Conservation (phyloP, 2,888 invertebrate species). For the Hesperia comma region DNA sequence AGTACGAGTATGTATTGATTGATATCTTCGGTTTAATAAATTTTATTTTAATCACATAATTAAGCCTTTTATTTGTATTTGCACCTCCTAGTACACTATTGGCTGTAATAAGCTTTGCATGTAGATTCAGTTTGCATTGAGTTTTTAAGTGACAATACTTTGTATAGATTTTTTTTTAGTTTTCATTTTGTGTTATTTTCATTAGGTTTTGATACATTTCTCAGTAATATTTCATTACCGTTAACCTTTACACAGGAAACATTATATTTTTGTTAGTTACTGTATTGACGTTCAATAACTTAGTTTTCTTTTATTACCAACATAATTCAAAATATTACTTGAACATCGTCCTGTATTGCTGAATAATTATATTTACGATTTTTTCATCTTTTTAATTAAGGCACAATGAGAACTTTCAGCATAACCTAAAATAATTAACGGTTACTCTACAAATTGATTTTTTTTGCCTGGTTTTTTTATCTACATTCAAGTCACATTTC, state of each 20-base stretch:
- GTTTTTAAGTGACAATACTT: not conserved
- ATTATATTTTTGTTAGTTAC: constrained; percentile 28
- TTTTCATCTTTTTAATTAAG: too few relatives aligned
- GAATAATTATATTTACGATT: too few relatives aligned
- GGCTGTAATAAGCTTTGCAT: constrained; percentile 35
- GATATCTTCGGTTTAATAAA: constrained; percentile 53
- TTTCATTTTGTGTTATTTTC: constrained; percentile 16
- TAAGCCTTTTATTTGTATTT: constrained; percentile 57
- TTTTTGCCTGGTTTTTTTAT: too few relatives aligned
- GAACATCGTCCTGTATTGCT: too few relatives aligned
- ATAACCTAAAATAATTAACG: too few relatives aligned
- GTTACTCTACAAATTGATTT: too few relatives aligned
- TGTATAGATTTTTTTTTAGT: constrained; percentile 6
- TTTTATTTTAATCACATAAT: constrained; percentile 53
- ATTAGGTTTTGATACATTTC: constrained; percentile 29
- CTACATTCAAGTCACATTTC: too few relatives aligned
- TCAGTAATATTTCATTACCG: constrained; percentile 22
- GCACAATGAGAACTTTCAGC: too few relatives aligned
- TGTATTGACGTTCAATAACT: not conserved
- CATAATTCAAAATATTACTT: too few relatives aligned
- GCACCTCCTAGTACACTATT: constrained; percentile 46
- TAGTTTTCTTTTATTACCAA: too few relatives aligned
- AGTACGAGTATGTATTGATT: constrained; percentile 45
- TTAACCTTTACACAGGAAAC: constrained; percentile 33
- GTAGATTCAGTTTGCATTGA: constrained; percentile 25